A percentile compares a stretch with the other conserved stretches of the same genome.
Evolutionary conservation across 2,888 invertebrate genomes (phyloP).

Genomic region (Drosophila ochracea): DNA sequence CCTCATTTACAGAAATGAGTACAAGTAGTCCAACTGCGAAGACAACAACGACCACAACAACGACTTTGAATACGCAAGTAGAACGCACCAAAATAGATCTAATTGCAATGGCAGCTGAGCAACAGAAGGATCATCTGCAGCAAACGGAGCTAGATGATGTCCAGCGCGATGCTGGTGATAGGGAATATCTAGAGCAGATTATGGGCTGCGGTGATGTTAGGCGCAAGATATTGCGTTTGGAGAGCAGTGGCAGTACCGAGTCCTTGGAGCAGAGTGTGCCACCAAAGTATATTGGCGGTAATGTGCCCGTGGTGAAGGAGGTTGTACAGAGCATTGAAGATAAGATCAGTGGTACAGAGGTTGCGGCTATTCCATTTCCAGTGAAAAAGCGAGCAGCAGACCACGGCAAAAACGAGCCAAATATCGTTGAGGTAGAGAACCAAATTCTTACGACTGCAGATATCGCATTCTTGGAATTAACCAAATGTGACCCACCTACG

Average conservation of each 20-base stretch:
- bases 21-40: constrained; percentile 80
- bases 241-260: constrained; percentile 77
- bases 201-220: constrained; percentile 87
- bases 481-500: constrained; percentile 62
- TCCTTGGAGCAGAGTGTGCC: constrained; percentile 55
- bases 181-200: constrained; percentile 73
- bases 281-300: constrained; percentile 67
- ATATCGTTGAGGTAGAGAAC: constrained; percentile 68
- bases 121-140: constrained; percentile 17
- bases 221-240: constrained; percentile 86
- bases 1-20: constrained; percentile 85
- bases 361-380: constrained; percentile 74
- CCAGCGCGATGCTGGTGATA: constrained; percentile 63
- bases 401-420: constrained; percentile 46
- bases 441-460: constrained; percentile 77
- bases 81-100: constrained; percentile 69
- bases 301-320: constrained; percentile 86
- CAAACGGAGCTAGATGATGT: constrained; percentile 26
- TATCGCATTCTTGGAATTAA: constrained; percentile 64
- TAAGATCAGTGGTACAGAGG: constrained; percentile 80
- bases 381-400: constrained; percentile 80
- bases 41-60: constrained; percentile 59
- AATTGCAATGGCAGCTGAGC: constrained; percentile 15
- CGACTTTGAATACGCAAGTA: constrained; percentile 55
- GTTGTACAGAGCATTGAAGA: constrained; percentile 87